Base-by-base conservation (phyloP, 2,888 invertebrate species). In the Tromatobia lineatoria region DNA sequence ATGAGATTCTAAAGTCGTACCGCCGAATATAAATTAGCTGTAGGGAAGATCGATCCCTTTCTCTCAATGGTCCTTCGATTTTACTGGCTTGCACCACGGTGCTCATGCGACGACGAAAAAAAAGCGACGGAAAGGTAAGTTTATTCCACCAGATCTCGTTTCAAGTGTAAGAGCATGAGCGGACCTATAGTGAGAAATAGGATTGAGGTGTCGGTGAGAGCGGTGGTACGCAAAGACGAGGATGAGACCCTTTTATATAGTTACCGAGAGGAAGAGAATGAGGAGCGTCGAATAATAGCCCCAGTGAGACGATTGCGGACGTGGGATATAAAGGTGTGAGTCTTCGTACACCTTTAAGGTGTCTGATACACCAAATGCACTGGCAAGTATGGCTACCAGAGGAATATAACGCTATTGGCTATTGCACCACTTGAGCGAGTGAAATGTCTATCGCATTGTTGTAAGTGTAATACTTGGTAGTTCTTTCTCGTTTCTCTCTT, bases 211-310 rank as follows among this genome's bases (percentile, higher is more conserved):
- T 7, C 10, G 38, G 38, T 10, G 8, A 10, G 38, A 38, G 38
- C 10, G 38, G 7, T 38, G 10, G 38, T 38, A 38, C 38, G 38
- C 38, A 38, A 84, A 73, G 77, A 80, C 73, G 77, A 84, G 80
- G 83, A 80, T 80, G 77, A 80, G 80, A 84, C 83, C 83, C 77
- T 80, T 84, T 80, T 84, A 80, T 84, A 80, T 84, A 77, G 83
- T 69, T 25, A 67, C 59, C 54, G 64, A 66, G 77, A 79, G 67
- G n/a, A 79, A 25, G 18, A 66, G n/a, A 29, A 23, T 10, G n/a
- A 42, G 69, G 57, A 74, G 54, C 74, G 70, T 78, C 80, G 85
- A 80, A 83, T 80, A 85, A 83, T 80, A 80, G 8, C 18, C 38
- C 80, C 80, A 73, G 78, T 69, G 81, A 78, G 81, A 38, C 38